Conservation (phyloP, 2,888 invertebrate species). For the Ectropis crepuscularia region DNA sequence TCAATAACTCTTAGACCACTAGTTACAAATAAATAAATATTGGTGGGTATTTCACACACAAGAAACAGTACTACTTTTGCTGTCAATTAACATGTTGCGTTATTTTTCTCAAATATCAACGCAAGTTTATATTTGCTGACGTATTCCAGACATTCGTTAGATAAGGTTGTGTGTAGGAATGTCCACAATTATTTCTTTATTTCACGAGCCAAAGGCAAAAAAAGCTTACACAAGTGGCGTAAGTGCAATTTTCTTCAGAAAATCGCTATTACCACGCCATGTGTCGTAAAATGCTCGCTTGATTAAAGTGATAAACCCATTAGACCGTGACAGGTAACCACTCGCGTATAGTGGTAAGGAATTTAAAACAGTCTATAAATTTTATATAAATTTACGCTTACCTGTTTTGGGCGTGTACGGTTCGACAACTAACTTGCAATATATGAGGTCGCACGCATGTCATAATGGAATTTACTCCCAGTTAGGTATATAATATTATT, state of each 20-base stretch:
- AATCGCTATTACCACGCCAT: slow-evolving; percentile 33
- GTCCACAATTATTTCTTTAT: too few relatives aligned
- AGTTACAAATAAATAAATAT: too few relatives aligned
- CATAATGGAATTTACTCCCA: slow-evolving; percentile 6
- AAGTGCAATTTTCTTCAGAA: slow-evolving; percentile 12
- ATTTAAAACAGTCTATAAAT: slow-evolving; percentile 41
- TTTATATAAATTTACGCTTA: slow-evolving; percentile 31
- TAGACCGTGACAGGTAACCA: slow-evolving; percentile 32
- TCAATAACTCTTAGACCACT: too few relatives aligned
- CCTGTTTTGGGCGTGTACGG: slow-evolving; percentile 10
- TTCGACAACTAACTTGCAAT: slow-evolving; percentile 10
- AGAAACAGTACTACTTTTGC: too few relatives aligned
- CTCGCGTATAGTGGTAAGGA: slow-evolving; percentile 19
- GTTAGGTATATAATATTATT: neutral
- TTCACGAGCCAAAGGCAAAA: too few relatives aligned
- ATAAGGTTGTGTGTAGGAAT: too few relatives aligned
- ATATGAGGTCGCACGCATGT: slow-evolving; percentile 24
- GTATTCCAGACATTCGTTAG: too few relatives aligned
- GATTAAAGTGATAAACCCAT: slow-evolving; percentile 40
- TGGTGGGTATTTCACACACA: too few relatives aligned
- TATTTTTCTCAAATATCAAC: too few relatives aligned
- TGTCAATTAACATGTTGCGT: too few relatives aligned
- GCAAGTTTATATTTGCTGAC: too few relatives aligned
- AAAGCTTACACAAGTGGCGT: slow-evolving; percentile 3
- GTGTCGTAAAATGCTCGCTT: slow-evolving; percentile 38